Evolutionary conservation across 2,888 invertebrate genomes (phyloP).

Genomic region (Caenorhabditis sp.): DNA sequence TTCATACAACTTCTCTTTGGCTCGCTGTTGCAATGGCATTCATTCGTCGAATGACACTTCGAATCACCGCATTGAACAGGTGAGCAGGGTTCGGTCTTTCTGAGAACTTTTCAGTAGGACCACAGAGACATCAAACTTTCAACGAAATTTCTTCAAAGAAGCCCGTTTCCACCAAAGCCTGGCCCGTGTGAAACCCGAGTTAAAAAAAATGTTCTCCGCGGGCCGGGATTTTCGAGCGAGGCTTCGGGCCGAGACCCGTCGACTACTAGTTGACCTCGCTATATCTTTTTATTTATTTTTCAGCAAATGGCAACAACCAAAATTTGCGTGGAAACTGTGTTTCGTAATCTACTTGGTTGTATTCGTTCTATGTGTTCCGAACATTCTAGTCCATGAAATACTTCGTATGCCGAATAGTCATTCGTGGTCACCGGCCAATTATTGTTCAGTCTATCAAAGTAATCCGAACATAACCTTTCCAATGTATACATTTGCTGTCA

Average conservation of each 20-base stretch:
- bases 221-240: no score
- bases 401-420: neutral
- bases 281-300: constrained; percentile 15
- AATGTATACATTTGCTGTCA: constrained; percentile 62
- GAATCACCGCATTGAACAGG: constrained; percentile 61
- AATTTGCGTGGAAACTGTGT: constrained; percentile 62
- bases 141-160: no score
- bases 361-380: constrained; percentile 62
- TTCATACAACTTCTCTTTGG: constrained; percentile 68
- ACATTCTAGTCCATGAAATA: constrained; percentile 66
- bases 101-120: constrained; percentile 1
- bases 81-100: constrained; percentile 17
- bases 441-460: constrained; percentile 33
- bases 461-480: constrained; percentile 51
- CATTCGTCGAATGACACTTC: constrained; percentile 65
- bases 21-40: constrained; percentile 69
- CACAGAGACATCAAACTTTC: no score
- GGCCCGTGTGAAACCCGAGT: no score
- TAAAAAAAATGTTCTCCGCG: no score
- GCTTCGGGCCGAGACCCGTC: no score
- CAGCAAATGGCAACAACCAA: constrained; percentile 62
- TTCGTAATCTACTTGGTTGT: constrained; percentile 55
- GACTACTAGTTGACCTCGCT: no score
- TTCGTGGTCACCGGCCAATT: constrained; percentile 37
- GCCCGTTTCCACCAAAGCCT: no score